Evolutionary conservation across 2,113 vertebrate genomes (phyloP).

Genomic region (Dipodomys stephensi): DNA sequence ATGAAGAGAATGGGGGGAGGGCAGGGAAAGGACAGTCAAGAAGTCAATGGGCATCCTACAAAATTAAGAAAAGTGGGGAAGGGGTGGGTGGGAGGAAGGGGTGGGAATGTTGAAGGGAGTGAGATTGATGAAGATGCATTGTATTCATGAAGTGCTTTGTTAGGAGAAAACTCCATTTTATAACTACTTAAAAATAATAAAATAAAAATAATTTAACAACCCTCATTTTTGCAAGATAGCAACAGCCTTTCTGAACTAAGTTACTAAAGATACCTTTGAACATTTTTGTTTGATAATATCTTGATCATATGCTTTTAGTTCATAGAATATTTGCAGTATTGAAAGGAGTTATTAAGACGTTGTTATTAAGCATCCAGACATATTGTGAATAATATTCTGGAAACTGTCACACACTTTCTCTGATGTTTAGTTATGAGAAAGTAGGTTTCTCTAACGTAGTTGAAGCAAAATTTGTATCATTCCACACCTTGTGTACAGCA

Average conservation of each 20-base stretch:
- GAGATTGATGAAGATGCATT: too few species aligned
- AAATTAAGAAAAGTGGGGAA: too few species aligned
- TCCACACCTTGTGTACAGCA: neutral
- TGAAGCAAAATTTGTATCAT: neutral
- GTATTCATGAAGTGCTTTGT: too few species aligned
- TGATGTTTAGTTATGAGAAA: neutral
- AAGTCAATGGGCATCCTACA: too few species aligned
- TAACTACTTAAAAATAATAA: too few species aligned
- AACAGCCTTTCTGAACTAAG: neutral
- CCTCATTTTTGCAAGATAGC: neutral
- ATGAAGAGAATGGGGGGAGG: too few species aligned
- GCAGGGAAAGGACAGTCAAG: too few species aligned
- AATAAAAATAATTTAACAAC: too few species aligned
- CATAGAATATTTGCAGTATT: neutral
- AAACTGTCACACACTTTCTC: neutral
- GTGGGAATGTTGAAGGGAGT: too few species aligned
- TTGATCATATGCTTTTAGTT: neutral
- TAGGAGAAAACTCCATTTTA: too few species aligned
- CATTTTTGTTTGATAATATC: neutral
- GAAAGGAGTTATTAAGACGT: neutral
- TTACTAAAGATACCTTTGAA: neutral
- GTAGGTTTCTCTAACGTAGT: neutral
- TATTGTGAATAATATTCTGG: neutral
- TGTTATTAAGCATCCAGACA: neutral
- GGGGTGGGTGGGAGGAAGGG: too few species aligned